A percentile compares a stretch with the other conserved stretches of the same genome.
These are phyloP conservation scores for Epiblema foenella DNA, from an alignment of 2,888 invertebrate genomes.

Conservation along the genomic window DNA sequence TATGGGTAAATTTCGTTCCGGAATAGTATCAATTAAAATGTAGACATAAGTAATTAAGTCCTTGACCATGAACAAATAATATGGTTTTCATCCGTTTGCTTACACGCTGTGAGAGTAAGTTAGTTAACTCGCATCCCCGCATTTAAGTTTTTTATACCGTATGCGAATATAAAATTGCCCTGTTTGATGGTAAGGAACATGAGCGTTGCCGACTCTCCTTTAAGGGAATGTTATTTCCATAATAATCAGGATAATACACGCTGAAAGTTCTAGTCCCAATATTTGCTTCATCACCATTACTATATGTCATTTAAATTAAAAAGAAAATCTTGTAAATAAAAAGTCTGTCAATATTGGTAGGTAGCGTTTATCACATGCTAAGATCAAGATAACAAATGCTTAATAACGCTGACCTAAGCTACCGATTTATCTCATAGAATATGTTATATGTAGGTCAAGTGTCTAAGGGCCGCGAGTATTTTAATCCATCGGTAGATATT, in stretches of 20 bases:
- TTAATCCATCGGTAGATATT: not conserved
- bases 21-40: too few species aligned
- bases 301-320: too few species aligned
- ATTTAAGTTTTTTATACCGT: too few species aligned
- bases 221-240: too few species aligned
- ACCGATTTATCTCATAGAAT: not conserved
- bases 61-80: too few species aligned
- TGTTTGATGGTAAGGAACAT: too few species aligned
- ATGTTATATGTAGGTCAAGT: not conserved
- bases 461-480: not conserved
- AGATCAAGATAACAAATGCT: constrained; percentile 1
- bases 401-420: not conserved
- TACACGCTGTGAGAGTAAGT: not conserved
- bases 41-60: too few species aligned
- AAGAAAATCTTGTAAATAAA: too few species aligned
- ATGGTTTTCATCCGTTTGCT: not conserved
- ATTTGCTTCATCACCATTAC: too few species aligned
- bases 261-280: not conserved
- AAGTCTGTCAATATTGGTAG: not conserved
- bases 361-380: not conserved
- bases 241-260: not conserved
- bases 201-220: too few species aligned
- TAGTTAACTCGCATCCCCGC: not conserved
- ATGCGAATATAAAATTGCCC: too few species aligned
- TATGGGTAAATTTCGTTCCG: too few species aligned